Evolutionary conservation across 2,113 vertebrate genomes (phyloP).

Genomic region (Carlito syrichta): DNA sequence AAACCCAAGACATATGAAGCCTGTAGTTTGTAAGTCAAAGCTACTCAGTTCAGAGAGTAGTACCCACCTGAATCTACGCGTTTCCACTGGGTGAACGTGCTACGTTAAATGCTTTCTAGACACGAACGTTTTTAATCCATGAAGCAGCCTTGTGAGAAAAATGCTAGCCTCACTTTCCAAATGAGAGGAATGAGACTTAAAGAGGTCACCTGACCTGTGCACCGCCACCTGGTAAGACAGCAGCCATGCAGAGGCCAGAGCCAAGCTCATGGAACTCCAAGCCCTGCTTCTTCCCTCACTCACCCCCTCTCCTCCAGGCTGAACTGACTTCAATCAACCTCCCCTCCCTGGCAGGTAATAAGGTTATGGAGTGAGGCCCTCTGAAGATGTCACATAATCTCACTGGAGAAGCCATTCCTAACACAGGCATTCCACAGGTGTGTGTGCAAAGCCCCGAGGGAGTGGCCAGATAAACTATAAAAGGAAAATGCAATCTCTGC

Average conservation of each 20-base stretch:
- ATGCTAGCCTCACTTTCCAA: background rate
- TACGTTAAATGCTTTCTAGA: accelerated
- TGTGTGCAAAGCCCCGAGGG: background rate
- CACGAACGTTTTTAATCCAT: background rate
- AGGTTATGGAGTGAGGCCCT: background rate
- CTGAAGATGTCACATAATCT: accelerated
- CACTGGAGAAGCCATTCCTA: background rate
- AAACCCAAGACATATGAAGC: background rate
- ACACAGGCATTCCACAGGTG: background rate
- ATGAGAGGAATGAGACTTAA: background rate
- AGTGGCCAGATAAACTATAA: background rate
- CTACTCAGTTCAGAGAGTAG: accelerated
- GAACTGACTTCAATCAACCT: background rate
- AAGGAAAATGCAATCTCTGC: background rate
- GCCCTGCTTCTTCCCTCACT: background rate
- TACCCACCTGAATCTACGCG: accelerated
- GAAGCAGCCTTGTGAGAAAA: conserved; percentile 51
- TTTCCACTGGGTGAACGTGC: accelerated
- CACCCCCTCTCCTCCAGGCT: background rate
- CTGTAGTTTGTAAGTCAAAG: too few species aligned
- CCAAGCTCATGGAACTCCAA: background rate
- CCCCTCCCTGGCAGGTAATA: accelerated
- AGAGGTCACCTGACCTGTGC: background rate
- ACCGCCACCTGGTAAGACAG: background rate
- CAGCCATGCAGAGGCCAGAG: accelerated